Evolutionary conservation across 2,888 invertebrate species (phyloP).

Genomic region (Lissocephala sabroskyi): DNA sequence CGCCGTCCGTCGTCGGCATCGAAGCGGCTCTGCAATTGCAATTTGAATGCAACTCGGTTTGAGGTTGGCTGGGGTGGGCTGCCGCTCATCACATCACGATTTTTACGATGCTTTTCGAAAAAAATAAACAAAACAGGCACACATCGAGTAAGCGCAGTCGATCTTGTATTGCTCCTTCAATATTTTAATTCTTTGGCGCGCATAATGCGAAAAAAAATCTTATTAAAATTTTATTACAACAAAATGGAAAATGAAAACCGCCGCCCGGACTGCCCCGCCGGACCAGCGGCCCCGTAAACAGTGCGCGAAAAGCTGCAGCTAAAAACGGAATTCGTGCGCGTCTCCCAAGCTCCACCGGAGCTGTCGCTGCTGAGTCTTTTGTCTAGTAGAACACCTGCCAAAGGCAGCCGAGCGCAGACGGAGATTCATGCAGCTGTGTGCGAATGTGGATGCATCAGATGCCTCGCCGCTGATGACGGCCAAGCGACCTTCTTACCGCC

Average conservation of each 20-base stretch:
- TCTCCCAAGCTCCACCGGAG: conserved; percentile 48
- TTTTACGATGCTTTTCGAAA: conserved; percentile 21
- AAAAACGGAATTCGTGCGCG: conserved; percentile 65
- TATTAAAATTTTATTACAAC: conserved; percentile 61
- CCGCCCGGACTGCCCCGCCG: neutral
- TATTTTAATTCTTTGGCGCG: conserved; percentile 39
- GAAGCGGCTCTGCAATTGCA: conserved; percentile 38
- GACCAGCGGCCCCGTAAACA: conserved; percentile 20
- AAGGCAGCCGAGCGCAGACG: conserved; percentile 19
- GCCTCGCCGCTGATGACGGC: conserved; percentile 1
- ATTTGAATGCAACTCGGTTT: conserved; percentile 13
- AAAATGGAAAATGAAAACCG: conserved; percentile 48
- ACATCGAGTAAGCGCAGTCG: too few relatives aligned
- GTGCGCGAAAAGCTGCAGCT: conserved; percentile 41
- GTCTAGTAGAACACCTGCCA: conserved; percentile 60
- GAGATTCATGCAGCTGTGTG: neutral
- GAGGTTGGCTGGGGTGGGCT: conserved; percentile 32
- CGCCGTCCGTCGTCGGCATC: neutral
- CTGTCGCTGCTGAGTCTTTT: conserved; percentile 32
- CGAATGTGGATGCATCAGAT: conserved; percentile 20
- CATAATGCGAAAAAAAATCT: conserved; percentile 39
- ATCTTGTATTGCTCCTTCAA: conserved; percentile 1
- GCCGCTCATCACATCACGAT: conserved; percentile 49
- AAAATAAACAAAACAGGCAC: conserved; percentile 12
- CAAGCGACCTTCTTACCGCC: conserved; percentile 57